Evolutionary conservation across 2,888 invertebrate species (phyloP).

Genomic region (Flexamia atlantica): DNA sequence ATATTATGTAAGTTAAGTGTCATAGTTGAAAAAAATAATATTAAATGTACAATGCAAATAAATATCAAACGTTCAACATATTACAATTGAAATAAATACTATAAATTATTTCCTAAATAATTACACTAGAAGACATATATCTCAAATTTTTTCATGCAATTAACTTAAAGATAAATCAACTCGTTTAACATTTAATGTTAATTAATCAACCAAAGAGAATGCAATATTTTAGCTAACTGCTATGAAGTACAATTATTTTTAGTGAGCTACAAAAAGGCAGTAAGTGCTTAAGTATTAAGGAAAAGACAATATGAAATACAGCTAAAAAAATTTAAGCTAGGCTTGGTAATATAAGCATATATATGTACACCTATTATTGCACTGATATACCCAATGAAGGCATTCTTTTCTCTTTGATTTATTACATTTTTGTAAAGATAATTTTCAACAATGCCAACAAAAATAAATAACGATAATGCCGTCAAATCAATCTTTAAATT

Average conservation of each 20-base stretch:
- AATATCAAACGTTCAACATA: background rate
- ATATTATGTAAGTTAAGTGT: constrained; percentile 5
- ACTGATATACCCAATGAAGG: constrained; percentile 44
- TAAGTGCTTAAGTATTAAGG: background rate
- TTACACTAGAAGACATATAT: constrained; percentile 10
- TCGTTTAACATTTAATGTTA: background rate
- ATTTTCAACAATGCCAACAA: background rate
- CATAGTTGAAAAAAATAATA: background rate
- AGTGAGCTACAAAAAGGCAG: constrained; percentile 1
- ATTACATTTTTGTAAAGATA: background rate
- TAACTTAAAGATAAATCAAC: constrained; percentile 20
- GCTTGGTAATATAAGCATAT: background rate
- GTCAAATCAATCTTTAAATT: constrained; percentile 22
- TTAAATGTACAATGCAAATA: background rate
- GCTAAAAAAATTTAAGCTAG: constrained; percentile 18
- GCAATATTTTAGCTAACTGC: constrained; percentile 21
- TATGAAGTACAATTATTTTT: constrained; percentile 21
- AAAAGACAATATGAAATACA: background rate
- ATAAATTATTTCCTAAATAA: background rate
- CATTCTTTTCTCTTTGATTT: constrained; percentile 52
- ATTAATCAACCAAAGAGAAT: background rate
- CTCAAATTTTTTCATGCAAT: background rate
- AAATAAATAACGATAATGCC: constrained; percentile 36
- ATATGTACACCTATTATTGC: constrained; percentile 49
- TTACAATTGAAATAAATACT: background rate